phyloP scores from a whole-genome alignment of 2,888 invertebrate genomes.

The Cerastoderma edule region DNA sequence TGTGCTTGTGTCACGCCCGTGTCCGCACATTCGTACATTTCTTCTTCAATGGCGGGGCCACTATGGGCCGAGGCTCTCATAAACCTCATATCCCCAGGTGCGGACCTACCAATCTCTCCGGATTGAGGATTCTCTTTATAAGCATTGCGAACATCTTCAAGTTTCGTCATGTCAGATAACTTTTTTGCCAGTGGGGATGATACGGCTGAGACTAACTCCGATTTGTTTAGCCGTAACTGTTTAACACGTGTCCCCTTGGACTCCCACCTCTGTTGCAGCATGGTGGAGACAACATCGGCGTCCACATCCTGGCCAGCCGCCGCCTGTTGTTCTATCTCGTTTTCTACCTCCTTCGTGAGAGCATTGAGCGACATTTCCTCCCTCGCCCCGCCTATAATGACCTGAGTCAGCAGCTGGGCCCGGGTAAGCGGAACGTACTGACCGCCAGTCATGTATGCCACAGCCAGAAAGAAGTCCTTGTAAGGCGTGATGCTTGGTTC shows the following conservation, averaged over 20 bases:
- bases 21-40: constrained; percentile 57
- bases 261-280: constrained; percentile 56
- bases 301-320: constrained; percentile 63
- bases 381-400: constrained; percentile 79
- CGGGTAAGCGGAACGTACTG: constrained; percentile 79
- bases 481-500: constrained; percentile 75
- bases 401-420: constrained; percentile 71
- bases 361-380: constrained; percentile 80
- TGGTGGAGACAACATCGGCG: constrained; percentile 58
- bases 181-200: constrained; percentile 52
- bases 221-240: constrained; percentile 60
- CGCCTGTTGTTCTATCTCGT: constrained; percentile 69
- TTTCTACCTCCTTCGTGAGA: constrained; percentile 75
- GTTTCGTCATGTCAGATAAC: constrained; percentile 47
- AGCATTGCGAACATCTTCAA: constrained; percentile 52
- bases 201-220: constrained; percentile 33
- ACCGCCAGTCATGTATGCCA: constrained; percentile 79
- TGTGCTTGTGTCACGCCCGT: constrained; percentile 57
- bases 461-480: constrained; percentile 77
- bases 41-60: constrained; percentile 11
- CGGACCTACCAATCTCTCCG: neutral
- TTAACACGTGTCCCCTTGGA: constrained; percentile 58
- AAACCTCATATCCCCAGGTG: neutral
- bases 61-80: neutral
- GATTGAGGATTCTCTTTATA: constrained; percentile 31